phyloP scores from a whole-genome alignment of 2,113 vertebrate species.

The Psittacara wagleri region DNA sequence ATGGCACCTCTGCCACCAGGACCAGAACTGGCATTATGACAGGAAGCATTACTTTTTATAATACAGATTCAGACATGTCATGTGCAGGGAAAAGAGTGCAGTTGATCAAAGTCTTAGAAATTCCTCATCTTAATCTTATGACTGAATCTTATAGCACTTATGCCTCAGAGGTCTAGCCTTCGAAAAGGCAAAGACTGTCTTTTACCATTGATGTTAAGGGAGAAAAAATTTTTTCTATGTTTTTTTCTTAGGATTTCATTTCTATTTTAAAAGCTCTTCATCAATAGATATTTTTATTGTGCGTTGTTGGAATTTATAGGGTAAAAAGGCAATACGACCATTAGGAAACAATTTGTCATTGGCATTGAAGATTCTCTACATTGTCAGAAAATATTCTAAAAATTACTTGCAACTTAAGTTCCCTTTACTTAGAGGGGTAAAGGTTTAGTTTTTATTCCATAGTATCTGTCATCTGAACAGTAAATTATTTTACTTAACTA shows the following conservation, averaged over 20 bases:
- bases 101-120: not conserved
- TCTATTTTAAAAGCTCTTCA: not conserved
- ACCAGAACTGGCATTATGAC: fast-evolving
- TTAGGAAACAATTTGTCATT: not conserved
- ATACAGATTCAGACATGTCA: not conserved
- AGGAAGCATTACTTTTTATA: fast-evolving
- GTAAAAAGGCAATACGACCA: not conserved
- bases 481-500: not conserved
- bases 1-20: not conserved
- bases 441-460: not conserved
- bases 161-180: not conserved
- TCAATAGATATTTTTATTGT: not conserved
- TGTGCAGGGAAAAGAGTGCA: not conserved
- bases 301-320: not conserved
- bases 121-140: not conserved
- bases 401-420: not conserved
- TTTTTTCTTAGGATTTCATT: not conserved
- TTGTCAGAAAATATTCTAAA: not conserved
- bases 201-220: not conserved
- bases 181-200: not conserved
- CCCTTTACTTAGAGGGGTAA: not conserved
- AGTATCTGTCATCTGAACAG: not conserved
- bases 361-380: not conserved
- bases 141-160: not conserved
- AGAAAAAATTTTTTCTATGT: not conserved